phyloP scores from a whole-genome alignment of 2,888 invertebrate species.

The Trisateles emortualis region DNA sequence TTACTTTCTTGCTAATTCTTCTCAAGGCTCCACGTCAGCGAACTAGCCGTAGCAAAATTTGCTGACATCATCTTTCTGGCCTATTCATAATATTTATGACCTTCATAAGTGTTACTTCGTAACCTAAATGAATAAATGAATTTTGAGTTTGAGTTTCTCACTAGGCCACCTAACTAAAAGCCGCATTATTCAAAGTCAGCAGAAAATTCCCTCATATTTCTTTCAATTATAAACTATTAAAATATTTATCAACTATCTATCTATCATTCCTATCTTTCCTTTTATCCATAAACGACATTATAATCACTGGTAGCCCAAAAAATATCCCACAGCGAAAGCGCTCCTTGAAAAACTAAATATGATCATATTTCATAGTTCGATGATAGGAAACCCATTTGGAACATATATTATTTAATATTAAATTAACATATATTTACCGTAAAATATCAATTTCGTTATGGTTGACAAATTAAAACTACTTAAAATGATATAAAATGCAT shows the following conservation, averaged over 20 bases:
- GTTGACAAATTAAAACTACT: constrained; percentile 76
- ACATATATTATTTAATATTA: constrained; percentile 44
- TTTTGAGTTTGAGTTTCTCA: no score
- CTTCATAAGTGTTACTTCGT: no score
- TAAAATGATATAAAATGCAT: constrained; percentile 58
- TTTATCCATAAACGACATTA: constrained; percentile 21
- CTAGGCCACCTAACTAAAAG: no score
- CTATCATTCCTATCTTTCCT: constrained; percentile 24
- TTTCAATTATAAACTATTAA: constrained; percentile 12
- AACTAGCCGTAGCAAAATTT: no score
- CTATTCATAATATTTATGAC: no score
- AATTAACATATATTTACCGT: constrained; percentile 68
- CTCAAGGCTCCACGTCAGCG: no score
- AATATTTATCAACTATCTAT: constrained; percentile 34
- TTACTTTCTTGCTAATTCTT: no score
- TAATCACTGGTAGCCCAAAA: constrained; percentile 24
- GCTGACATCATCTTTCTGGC: no score
- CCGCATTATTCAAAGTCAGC: no score
- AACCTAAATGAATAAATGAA: no score
- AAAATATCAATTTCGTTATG: constrained; percentile 67
- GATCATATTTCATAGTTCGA: constrained; percentile 43
- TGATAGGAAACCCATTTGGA: constrained; percentile 40
- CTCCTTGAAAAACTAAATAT: constrained; percentile 44
- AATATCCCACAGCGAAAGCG: constrained; percentile 43
- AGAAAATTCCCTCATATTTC: constrained; percentile 1